These are phyloP conservation scores for Ursus arctos DNA, from an alignment of 2,113 vertebrate genomes.

Conservation along the genomic window DNA sequence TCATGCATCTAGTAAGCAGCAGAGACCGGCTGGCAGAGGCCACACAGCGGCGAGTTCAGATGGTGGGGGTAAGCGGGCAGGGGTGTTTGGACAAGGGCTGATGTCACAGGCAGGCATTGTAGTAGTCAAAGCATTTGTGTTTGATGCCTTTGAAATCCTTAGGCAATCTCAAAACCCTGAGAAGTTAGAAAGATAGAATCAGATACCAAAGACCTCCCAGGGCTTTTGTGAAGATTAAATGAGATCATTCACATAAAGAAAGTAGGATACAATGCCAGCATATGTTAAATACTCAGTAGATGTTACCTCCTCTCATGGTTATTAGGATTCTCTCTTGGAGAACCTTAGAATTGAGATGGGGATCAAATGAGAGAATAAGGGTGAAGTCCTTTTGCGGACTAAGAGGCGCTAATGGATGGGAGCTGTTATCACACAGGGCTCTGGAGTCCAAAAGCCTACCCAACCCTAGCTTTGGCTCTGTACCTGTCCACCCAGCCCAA, in stretches of 20 bases:
- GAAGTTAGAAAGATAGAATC: not conserved
- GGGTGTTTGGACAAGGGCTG: not conserved
- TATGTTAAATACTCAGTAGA: not conserved
- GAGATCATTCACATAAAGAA: not conserved
- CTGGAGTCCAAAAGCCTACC: not conserved
- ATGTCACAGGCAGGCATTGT: not conserved
- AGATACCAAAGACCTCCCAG: not conserved
- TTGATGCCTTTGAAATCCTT: not conserved
- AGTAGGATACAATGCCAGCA: too few species aligned
- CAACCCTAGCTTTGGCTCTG: too few species aligned
- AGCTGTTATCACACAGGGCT: not conserved
- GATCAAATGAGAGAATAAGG: not conserved
- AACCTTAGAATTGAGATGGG: not conserved
- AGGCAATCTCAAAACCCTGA: not conserved
- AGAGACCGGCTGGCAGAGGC: not conserved
- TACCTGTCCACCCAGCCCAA: not conserved
- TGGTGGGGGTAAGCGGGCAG: not conserved
- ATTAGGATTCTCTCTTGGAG: not conserved
- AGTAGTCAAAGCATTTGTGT: not conserved
- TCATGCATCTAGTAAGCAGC: not conserved
- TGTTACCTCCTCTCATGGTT: too few species aligned
- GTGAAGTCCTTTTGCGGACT: not conserved
- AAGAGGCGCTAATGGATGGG: not conserved
- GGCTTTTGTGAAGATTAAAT: not conserved
- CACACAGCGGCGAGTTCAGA: too few species aligned